A percentile compares a stretch with the other conserved stretches of the same genome.
phyloP scores from a whole-genome alignment of 1,140 invertebrate species.

The Eciton burchellii region DNA sequence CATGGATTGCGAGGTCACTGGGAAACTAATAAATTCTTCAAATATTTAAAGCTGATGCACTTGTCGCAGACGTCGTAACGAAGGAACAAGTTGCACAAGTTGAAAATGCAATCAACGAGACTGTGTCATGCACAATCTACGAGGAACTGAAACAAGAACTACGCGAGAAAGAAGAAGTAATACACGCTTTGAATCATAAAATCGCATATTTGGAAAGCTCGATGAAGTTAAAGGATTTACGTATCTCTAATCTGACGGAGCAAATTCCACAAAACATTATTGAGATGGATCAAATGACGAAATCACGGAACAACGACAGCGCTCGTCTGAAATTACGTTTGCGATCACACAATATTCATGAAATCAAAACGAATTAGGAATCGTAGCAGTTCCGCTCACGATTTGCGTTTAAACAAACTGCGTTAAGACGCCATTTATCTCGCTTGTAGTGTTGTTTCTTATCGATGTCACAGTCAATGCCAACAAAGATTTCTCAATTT shows the following conservation, averaged over 20 bases:
- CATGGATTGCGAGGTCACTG: not conserved
- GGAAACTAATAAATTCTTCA: not conserved
- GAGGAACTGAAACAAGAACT: constrained; percentile 80
- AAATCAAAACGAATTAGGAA: constrained; percentile 34
- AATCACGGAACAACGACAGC: constrained; percentile 33
- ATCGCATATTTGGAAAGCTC: constrained; percentile 85
- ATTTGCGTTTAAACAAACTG: too few relatives aligned
- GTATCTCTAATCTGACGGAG: constrained; percentile 83
- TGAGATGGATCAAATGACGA: constrained; percentile 52
- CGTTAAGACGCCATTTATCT: not conserved
- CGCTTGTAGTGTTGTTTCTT: not conserved
- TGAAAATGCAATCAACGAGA: constrained; percentile 75
- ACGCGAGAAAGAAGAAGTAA: constrained; percentile 80
- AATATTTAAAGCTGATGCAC: not conserved
- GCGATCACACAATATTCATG: constrained; percentile 23
- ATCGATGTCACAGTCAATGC: not conserved
- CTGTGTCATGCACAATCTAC: constrained; percentile 82
- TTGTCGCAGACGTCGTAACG: not conserved
- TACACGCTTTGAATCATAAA: constrained; percentile 81
- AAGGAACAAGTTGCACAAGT: too few relatives aligned
- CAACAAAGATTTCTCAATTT: not conserved
- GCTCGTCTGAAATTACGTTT: constrained; percentile 31
- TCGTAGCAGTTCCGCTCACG: not conserved
- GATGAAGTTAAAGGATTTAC: constrained; percentile 85
- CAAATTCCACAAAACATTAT: constrained; percentile 64